A percentile compares a stretch with the other conserved stretches of the same genome.
Conservation (phyloP, 2,888 invertebrate genomes). For the Ichneumon xanthorius region DNA sequence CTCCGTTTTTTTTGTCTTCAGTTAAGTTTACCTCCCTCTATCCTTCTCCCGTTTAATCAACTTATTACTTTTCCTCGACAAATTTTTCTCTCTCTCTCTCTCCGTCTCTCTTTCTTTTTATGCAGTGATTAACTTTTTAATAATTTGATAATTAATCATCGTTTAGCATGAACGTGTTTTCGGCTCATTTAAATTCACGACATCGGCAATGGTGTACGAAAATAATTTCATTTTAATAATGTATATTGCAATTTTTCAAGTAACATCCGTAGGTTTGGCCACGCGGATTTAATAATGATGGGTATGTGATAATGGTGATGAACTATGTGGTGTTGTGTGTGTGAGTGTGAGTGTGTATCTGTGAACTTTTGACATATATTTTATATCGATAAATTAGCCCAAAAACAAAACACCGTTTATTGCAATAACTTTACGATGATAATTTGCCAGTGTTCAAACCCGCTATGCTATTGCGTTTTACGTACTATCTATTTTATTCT, state of each 20-base stretch:
- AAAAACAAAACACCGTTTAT: slow-evolving; percentile 12
- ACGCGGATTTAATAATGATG: slow-evolving; percentile 31
- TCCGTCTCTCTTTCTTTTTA: not conserved
- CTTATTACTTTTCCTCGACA: slow-evolving; percentile 53
- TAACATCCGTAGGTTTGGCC: slow-evolving; percentile 3
- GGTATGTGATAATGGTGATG: slow-evolving; percentile 28
- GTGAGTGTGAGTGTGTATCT: not conserved
- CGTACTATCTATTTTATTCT: slow-evolving; percentile 31
- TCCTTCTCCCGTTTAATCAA: slow-evolving; percentile 82
- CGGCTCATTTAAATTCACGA: not conserved
- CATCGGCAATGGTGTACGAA: slow-evolving; percentile 39
- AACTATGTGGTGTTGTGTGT: not conserved
- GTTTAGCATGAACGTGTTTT: slow-evolving; percentile 75
- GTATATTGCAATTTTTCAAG: not conserved
- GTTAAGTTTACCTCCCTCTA: slow-evolving; percentile 80
- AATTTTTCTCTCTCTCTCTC: no score
- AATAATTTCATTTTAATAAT: not conserved
- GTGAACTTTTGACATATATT: not conserved
- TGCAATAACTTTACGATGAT: slow-evolving; percentile 1
- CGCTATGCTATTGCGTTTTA: slow-evolving; percentile 5
- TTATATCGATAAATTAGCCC: slow-evolving; percentile 8
- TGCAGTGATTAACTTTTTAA: slow-evolving; percentile 32
- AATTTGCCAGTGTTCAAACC: slow-evolving; percentile 8
- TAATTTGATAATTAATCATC: slow-evolving; percentile 53
- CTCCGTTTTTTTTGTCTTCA: slow-evolving; percentile 74